phyloP scores from a whole-genome alignment of 2,888 invertebrate species.

The Resseliella maxima region DNA sequence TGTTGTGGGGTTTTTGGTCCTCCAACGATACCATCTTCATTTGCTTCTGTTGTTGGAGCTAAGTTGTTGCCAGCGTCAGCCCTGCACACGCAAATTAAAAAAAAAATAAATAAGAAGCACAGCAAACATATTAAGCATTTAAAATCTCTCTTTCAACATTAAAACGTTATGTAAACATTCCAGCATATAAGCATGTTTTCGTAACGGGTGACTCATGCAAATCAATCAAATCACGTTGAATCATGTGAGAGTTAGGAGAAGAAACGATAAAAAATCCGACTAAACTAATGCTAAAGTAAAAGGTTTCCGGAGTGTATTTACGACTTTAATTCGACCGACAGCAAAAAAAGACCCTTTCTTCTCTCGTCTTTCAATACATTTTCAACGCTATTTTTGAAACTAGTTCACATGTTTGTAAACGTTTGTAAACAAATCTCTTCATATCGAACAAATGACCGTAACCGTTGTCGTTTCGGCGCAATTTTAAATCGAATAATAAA shows the following conservation, averaged over 20 bases:
- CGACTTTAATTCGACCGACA: no score
- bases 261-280: not conserved
- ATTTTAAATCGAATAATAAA: not conserved
- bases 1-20: conserved; percentile 88
- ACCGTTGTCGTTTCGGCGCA: not conserved
- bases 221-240: conserved; percentile 28
- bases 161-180: conserved; percentile 9
- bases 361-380: not conserved
- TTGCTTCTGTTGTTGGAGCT: conserved; percentile 73
- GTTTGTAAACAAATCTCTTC: not conserved
- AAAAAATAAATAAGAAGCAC: no score
- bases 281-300: not conserved
- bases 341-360: not conserved
- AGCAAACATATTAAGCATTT: not conserved
- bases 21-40: conserved; percentile 84
- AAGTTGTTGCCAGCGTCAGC: conserved; percentile 73
- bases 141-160: not conserved
- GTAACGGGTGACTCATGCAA: conserved; percentile 27
- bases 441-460: not conserved
- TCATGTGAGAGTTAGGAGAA: not conserved
- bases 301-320: not conserved
- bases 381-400: not conserved
- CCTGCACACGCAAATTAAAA: conserved; percentile 56
- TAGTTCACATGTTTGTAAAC: conserved; percentile 37
- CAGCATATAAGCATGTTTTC: not conserved